Conservation (phyloP, 2,797 vertebrate species). For the Craterocephalus amniculus region DNA sequence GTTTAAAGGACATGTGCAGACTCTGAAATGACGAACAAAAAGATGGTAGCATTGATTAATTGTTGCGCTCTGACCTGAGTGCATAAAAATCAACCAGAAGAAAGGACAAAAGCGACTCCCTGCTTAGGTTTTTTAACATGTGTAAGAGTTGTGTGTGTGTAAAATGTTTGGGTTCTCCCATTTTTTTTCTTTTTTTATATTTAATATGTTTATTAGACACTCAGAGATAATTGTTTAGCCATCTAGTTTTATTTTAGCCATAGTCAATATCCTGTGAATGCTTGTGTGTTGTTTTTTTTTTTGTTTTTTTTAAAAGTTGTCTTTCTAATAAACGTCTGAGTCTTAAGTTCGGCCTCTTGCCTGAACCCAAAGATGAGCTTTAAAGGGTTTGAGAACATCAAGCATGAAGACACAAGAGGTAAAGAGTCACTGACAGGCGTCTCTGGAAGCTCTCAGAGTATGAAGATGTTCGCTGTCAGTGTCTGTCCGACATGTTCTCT, state of each 20-base stretch:
- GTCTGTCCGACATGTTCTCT: constrained; percentile 39
- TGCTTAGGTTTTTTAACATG: constrained; percentile 15
- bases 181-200: constrained; percentile 14
- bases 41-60: constrained; percentile 7
- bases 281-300: constrained; percentile 27
- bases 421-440: constrained; percentile 17
- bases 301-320: constrained; percentile 20
- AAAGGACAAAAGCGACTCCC: constrained; percentile 4
- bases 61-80: constrained; percentile 66
- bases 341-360: constrained; percentile 27
- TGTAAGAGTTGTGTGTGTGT: constrained; percentile 38
- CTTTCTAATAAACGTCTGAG: constrained; percentile 69
- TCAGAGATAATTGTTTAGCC: constrained; percentile 30
- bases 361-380: constrained; percentile 25
- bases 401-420: constrained; percentile 20
- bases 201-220: constrained; percentile 19
- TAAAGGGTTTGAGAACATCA: constrained; percentile 47
- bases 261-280: constrained; percentile 27
- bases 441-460: constrained; percentile 32
- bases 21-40: constrained; percentile 29
- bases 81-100: constrained; percentile 36
- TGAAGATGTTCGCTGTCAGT: constrained; percentile 50
- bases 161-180: constrained; percentile 26
- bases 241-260: constrained; percentile 16
- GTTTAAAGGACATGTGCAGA: constrained; percentile 26